Evolutionary conservation across 1,140 invertebrate species (phyloP).

Genomic region (Drosophila bocqueti): DNA sequence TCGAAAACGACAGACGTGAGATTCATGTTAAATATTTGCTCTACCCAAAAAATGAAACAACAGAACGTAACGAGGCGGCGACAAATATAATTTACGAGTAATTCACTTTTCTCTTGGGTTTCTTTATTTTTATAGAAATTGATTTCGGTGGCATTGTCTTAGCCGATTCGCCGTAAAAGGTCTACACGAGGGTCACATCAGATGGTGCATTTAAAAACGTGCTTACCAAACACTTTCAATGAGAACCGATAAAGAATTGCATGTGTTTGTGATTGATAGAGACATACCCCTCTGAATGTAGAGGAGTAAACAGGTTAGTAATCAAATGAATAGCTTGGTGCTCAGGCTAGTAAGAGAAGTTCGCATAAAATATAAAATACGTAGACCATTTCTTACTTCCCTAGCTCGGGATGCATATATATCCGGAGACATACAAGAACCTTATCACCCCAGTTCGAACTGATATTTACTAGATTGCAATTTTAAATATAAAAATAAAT

Average conservation of each 20-base stretch:
- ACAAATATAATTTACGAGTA: slow-evolving; percentile 57
- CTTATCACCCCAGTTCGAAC: not conserved
- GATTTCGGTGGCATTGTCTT: slow-evolving; percentile 28
- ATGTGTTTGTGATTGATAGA: not conserved
- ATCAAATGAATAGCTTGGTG: not conserved
- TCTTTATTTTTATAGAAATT: slow-evolving; percentile 47
- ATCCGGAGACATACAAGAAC: not conserved
- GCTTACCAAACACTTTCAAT: slow-evolving; percentile 19
- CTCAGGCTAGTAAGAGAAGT: not conserved
- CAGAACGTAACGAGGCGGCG: slow-evolving; percentile 21
- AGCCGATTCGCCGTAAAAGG: slow-evolving; percentile 13
- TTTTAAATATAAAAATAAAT: not conserved
- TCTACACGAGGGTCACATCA: slow-evolving; percentile 18
- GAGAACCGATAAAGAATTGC: not conserved
- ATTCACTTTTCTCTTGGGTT: slow-evolving; percentile 49
- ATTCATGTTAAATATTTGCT: slow-evolving; percentile 66
- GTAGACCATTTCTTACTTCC: no score
- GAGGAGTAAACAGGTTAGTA: not conserved
- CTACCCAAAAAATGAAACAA: slow-evolving; percentile 34
- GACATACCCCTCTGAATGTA: not conserved
- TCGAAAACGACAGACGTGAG: slow-evolving; percentile 74
- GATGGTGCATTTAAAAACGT: slow-evolving; percentile 46
- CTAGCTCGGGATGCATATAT: no score
- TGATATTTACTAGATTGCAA: not conserved
- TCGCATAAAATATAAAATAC: no score